These are phyloP conservation scores for Cephus sareptanus DNA, from an alignment of 2,888 invertebrate species.

Conservation along the genomic window DNA sequence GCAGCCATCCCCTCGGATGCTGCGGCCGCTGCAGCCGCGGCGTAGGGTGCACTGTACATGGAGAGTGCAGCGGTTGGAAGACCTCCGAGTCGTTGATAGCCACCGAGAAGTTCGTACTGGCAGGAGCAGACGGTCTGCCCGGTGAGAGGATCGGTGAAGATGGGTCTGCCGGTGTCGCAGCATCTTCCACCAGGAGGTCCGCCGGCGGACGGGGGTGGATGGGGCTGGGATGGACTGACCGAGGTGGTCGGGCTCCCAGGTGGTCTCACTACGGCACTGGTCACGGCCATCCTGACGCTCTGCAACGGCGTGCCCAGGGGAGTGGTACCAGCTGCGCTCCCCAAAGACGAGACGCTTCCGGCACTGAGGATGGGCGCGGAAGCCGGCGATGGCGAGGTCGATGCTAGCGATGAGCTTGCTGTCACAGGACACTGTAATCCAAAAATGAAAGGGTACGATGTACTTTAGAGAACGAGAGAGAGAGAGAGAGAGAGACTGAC, in stretches of 20 bases:
- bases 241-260: constrained; percentile 68
- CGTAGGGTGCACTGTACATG: constrained; percentile 85
- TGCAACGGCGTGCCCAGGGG: constrained; percentile 67
- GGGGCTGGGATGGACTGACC: constrained; percentile 69
- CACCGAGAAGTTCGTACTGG: constrained; percentile 86
- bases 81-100: constrained; percentile 83
- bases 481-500: constrained; percentile 6
- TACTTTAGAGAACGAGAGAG: constrained; percentile 15
- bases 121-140: constrained; percentile 91
- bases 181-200: constrained; percentile 70
- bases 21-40: constrained; percentile 69
- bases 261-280: constrained; percentile 69
- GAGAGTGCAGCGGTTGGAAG: constrained; percentile 76
- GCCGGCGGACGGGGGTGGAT: constrained; percentile 66
- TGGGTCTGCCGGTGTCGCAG: constrained; percentile 92
- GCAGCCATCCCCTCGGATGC: constrained; percentile 82
- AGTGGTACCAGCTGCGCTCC: constrained; percentile 51
- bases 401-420: constrained; percentile 59
- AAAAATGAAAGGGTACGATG: not conserved
- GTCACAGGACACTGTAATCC: constrained; percentile 62
- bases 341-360: constrained; percentile 45
- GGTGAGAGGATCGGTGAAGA: constrained; percentile 90
- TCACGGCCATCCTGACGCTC: constrained; percentile 66
- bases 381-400: constrained; percentile 58
- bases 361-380: constrained; percentile 49